Base-by-base conservation (phyloP, 2,113 vertebrate species). In the Tonatia bakeri region DNA sequence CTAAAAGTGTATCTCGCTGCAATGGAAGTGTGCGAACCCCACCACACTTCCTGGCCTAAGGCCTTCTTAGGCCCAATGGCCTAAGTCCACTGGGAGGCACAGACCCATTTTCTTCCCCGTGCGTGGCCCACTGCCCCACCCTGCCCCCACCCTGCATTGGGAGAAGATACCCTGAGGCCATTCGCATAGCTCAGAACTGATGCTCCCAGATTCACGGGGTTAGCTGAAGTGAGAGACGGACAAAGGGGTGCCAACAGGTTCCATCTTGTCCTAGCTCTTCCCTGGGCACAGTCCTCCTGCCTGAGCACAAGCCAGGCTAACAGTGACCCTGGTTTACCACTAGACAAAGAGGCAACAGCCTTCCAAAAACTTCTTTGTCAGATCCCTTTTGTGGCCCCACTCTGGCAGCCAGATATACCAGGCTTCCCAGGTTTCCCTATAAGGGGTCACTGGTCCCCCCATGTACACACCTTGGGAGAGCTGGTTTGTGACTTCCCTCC, bases 341-440 rank as follows among this genome's bases (percentile, higher is more conserved):
- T 14, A 17, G 50, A 65, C 26, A n/a, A 33, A 54, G 22, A 94
- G 33, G 22, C 2, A 50, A 59, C 15, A 72, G 20, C 1, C 50
- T 87, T 95, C 50, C 3, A 40, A 75, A 90, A 89, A 81, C 11
- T 75, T 70, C 47, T 89, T 52, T 64, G 33, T 26, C 43, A 82
- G 43, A 28, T 87, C 16, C 16, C 67, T 82, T 86, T 59, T 31
- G 20, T 43, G 13, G 7, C 11, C 22, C 15, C 15, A 20, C 33
- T 40, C 52, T 81, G 43, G 38, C 19, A 76, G 13, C 22, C 33
- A 6, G 20, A 59, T 24, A 33, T 13, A 1, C 14, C 26, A 77
- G 28, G 13, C 22, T 95, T 87, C 56, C 45, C 22, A 33, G 50
- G 54, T 10, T 26, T 87, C 52, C 33, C 20, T 28, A 0, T 0